A percentile compares a stretch with the other conserved stretches of the same genome.
phyloP scores from a whole-genome alignment of 2,113 vertebrate genomes.

The Apodemus speciosus region DNA sequence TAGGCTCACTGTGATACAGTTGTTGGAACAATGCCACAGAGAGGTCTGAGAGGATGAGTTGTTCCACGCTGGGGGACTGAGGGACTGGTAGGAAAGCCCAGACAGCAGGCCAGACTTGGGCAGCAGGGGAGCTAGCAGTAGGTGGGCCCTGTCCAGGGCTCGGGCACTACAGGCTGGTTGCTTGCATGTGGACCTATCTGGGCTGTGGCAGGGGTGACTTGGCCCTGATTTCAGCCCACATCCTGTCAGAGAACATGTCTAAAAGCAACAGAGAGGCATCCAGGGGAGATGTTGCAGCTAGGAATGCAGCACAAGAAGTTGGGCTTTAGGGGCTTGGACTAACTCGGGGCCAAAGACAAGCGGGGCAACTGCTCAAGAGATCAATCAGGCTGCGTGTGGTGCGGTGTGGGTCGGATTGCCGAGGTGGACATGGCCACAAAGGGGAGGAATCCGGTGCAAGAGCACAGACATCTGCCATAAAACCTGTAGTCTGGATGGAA shows the following conservation, averaged over 20 bases:
- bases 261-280: neutral
- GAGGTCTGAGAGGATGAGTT: neutral
- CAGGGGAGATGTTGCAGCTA: neutral
- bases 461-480: neutral
- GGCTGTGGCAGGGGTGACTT: neutral
- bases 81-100: neutral
- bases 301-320: neutral
- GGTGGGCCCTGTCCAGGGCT: neutral
- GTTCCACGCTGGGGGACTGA: neutral
- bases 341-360: neutral
- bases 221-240: neutral
- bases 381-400: neutral
- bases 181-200: neutral
- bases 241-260: neutral
- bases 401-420: neutral
- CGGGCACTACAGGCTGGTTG: neutral
- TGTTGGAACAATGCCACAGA: no score
- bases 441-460: neutral
- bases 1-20: neutral
- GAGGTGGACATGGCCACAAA: neutral
- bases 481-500: neutral
- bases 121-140: neutral
- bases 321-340: neutral
- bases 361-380: neutral
- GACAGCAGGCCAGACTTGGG: neutral